Percentiles rank a stretch among this genome's conserved stretches.
Evolutionary conservation across 2,797 vertebrate species (phyloP).

Genomic region (Sphaeramia orbicularis): DNA sequence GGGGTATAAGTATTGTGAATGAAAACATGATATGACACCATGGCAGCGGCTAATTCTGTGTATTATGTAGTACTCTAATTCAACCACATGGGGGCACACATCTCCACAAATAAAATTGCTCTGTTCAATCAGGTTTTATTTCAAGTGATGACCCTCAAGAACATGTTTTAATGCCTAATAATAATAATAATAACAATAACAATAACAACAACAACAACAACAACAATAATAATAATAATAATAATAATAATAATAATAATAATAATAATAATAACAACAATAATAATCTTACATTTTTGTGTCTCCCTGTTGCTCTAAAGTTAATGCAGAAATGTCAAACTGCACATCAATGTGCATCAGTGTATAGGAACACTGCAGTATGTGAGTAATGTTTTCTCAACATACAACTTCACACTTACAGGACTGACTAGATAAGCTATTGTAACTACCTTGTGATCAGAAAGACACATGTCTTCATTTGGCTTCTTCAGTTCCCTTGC

Average conservation of each 20-base stretch:
- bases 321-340: too few species aligned
- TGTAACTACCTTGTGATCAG: conserved; percentile 94
- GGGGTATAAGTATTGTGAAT: not conserved
- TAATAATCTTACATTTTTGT: not conserved
- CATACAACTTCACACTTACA: conserved; percentile 6
- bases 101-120: conserved; percentile 49
- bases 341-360: too few species aligned
- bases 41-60: too few species aligned
- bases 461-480: conserved; percentile 99
- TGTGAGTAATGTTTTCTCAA: not conserved
- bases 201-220: not conserved
- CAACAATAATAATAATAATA: conserved; percentile 1
- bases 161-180: conserved; percentile 15
- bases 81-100: conserved; percentile 73
- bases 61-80: conserved; percentile 45
- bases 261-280: not conserved
- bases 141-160: conserved; percentile 16
- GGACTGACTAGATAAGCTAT: not conserved
- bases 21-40: too few species aligned
- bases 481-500: conserved; percentile 98
- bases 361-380: not conserved
- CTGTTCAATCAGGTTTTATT: conserved; percentile 19
- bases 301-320: not conserved
- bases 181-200: not conserved
- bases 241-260: not conserved